phyloP scores from a whole-genome alignment of 2,113 vertebrate species.

The Calypte anna region DNA sequence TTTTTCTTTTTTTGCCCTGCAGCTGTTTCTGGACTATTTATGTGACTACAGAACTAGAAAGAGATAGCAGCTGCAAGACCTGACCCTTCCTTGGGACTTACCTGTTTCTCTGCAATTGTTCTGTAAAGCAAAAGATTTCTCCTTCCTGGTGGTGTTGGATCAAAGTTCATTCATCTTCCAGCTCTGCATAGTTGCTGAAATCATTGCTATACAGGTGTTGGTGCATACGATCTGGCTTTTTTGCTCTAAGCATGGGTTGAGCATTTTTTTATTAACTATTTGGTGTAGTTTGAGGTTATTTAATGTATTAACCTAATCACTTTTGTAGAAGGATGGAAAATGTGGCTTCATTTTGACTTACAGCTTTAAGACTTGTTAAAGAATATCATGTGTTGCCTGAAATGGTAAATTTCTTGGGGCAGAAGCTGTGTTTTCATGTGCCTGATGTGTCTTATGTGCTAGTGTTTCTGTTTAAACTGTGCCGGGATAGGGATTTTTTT shows the following conservation, averaged over 20 bases:
- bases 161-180: neutral
- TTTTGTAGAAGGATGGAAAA: neutral
- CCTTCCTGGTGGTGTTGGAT: neutral
- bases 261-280: neutral
- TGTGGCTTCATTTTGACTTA: neutral
- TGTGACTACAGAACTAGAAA: neutral
- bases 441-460: neutral
- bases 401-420: neutral
- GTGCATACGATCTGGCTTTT: neutral
- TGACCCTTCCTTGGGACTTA: neutral
- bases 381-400: neutral
- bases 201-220: neutral
- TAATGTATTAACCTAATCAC: neutral
- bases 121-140: neutral
- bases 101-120: neutral
- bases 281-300: neutral
- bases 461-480: neutral
- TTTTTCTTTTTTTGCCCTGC: neutral
- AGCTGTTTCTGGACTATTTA: neutral
- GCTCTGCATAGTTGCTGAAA: neutral
- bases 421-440: neutral
- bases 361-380: neutral
- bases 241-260: fast-evolving
- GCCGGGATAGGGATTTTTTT: neutral
- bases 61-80: neutral